A percentile compares a stretch with the other conserved stretches of the same genome.
These are phyloP conservation scores for Pocillopora grandis DNA, from an alignment of 92 coral and sea anemone genomes.

Conservation along the genomic window DNA sequence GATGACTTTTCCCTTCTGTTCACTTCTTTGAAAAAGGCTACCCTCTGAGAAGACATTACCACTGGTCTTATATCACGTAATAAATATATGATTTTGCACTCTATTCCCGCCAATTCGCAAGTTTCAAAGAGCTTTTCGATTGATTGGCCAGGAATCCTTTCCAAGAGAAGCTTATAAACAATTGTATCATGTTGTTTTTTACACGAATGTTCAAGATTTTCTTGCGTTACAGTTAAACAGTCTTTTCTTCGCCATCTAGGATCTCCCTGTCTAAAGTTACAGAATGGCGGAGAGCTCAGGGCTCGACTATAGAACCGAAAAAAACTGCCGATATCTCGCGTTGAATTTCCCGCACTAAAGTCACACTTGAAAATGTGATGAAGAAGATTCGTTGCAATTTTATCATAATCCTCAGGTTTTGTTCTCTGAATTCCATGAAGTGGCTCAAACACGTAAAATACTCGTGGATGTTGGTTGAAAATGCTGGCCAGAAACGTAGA, in stretches of 20 bases:
- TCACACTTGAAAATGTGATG: conserved; percentile 35
- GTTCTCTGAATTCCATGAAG: conserved; percentile 6
- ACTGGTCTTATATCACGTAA: conserved; percentile 48
- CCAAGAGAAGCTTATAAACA: conserved; percentile 44
- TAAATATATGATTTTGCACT: conserved; percentile 44
- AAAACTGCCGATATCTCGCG: neutral
- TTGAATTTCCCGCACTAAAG: conserved; percentile 27
- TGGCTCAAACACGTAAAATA: conserved; percentile 51
- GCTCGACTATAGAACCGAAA: conserved; percentile 29
- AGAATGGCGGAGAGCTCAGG: conserved; percentile 45
- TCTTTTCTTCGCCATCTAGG: conserved; percentile 22
- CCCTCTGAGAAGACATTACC: conserved; percentile 38
- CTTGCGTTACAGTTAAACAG: conserved; percentile 15
- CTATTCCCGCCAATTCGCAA: conserved; percentile 22
- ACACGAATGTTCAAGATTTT: conserved; percentile 27
- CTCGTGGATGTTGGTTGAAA: conserved; percentile 44
- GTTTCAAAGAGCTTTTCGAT: conserved; percentile 25
- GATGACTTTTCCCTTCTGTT: conserved; percentile 12
- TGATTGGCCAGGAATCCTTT: conserved; percentile 33
- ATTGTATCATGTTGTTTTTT: conserved; percentile 18
- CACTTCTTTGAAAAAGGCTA: conserved; percentile 31
- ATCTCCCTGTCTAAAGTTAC: conserved; percentile 20
- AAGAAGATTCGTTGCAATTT: conserved; percentile 10
- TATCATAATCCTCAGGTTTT: neutral
- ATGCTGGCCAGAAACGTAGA: conserved; percentile 38